Evolutionary conservation across 1,140 invertebrate genomes (phyloP).

Genomic region (Heliconius nattereri): DNA sequence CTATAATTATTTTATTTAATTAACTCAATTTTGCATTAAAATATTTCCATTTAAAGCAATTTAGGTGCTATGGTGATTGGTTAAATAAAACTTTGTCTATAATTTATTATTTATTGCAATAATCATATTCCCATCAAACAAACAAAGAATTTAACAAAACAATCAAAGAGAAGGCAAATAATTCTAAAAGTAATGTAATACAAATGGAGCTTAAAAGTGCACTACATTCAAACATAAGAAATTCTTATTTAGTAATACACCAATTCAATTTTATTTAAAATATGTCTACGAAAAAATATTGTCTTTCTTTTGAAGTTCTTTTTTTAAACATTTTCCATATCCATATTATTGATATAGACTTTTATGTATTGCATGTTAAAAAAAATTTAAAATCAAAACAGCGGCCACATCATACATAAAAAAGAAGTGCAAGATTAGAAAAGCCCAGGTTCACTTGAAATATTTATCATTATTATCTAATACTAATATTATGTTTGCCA

Average conservation of each 20-base stretch:
- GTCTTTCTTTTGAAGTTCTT: constrained; percentile 59
- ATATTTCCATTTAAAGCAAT: not conserved
- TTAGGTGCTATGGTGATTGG: not conserved
- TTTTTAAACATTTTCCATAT: constrained; percentile 26
- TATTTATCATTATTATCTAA: constrained; percentile 9
- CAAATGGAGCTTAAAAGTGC: constrained; percentile 5
- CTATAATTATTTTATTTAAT: not conserved
- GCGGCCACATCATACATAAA: constrained; percentile 15
- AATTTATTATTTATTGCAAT: constrained; percentile 60
- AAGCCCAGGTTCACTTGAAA: constrained; percentile 27
- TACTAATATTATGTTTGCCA: constrained; percentile 22
- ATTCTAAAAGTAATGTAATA: constrained; percentile 29
- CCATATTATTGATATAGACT: constrained; percentile 49
- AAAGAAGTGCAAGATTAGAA: constrained; percentile 28
- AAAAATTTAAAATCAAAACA: constrained; percentile 19
- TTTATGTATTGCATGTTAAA: not conserved
- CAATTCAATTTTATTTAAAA: constrained; percentile 26
- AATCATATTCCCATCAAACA: constrained; percentile 60
- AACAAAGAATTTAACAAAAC: constrained; percentile 61
- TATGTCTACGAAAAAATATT: constrained; percentile 57
- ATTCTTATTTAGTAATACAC: not conserved
- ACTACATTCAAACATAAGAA: constrained; percentile 5
- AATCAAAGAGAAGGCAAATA: constrained; percentile 32
- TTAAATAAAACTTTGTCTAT: not conserved
- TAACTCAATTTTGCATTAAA: not conserved